A percentile compares a stretch with the other conserved stretches of the same genome.
These are phyloP conservation scores for Melanchra persicariae DNA, from an alignment of 2,888 invertebrate species.

Conservation along the genomic window DNA sequence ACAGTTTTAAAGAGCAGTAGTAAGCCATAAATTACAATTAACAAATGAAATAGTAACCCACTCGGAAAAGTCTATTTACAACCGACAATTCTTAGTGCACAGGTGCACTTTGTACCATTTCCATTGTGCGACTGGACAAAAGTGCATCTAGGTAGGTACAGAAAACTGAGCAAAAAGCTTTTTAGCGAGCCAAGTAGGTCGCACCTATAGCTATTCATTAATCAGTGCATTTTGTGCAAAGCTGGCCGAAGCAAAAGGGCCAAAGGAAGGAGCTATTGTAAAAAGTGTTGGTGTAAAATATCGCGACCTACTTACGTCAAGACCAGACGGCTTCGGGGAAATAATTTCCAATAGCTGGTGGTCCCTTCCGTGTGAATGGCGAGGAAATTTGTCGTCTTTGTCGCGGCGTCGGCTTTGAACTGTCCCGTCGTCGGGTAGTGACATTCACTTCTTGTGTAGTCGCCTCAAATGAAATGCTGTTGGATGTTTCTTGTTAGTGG, in stretches of 20 bases:
- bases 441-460: constrained; percentile 64
- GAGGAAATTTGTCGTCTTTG: constrained; percentile 82
- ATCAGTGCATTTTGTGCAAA: constrained; percentile 52
- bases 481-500: constrained; percentile 7
- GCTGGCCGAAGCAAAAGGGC: constrained; percentile 59
- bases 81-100: constrained; percentile 31
- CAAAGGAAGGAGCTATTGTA: constrained; percentile 66
- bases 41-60: constrained; percentile 31
- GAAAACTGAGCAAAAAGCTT: constrained; percentile 35
- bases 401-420: constrained; percentile 72
- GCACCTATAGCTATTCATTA: constrained; percentile 49
- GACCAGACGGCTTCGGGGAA: constrained; percentile 78
- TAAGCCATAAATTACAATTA: constrained; percentile 17
- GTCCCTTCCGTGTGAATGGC: constrained; percentile 78
- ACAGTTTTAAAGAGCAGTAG: neutral
- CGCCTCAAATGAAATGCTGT: constrained; percentile 35
- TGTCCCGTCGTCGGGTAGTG: constrained; percentile 67
- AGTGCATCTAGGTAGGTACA: constrained; percentile 38
- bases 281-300: constrained; percentile 77
- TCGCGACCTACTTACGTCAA: constrained; percentile 84
- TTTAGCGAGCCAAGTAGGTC: constrained; percentile 41
- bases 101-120: constrained; percentile 34
- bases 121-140: constrained; percentile 42
- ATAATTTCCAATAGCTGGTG: constrained; percentile 82
- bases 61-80: constrained; percentile 36